Evolutionary conservation across 2,888 invertebrate species (phyloP).

Genomic region (Branchinecta sandiegonensis): DNA sequence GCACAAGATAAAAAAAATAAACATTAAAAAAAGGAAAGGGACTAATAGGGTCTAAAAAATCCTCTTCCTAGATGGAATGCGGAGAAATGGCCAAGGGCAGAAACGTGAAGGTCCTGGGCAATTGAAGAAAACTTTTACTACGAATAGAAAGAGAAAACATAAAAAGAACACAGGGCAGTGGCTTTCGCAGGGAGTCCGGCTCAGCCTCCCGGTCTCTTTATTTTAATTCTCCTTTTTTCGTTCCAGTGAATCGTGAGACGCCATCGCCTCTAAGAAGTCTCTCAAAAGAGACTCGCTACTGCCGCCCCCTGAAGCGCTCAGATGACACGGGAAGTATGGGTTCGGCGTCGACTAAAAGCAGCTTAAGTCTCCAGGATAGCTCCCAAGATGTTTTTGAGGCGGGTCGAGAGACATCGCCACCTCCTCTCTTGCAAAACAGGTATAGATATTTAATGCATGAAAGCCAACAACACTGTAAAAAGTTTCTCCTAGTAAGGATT

Average conservation of each 20-base stretch:
- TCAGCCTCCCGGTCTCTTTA: neutral
- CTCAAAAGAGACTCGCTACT: neutral
- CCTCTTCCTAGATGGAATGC: too few species aligned
- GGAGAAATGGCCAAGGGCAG: too few species aligned
- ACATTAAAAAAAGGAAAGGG: too few species aligned
- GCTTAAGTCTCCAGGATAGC: neutral
- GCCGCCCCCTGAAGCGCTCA: neutral
- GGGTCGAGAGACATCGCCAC: neutral
- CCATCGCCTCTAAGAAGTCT: neutral
- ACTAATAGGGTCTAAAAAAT: too few species aligned
- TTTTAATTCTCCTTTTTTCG: neutral
- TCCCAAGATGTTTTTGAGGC: slow-evolving; percentile 6
- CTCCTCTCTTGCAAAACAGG: neutral
- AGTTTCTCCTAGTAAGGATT: too few species aligned
- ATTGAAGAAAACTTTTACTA: too few species aligned
- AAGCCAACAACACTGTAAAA: too few species aligned
- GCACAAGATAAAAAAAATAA: too few species aligned
- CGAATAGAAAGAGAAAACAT: too few species aligned
- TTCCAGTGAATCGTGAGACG: neutral
- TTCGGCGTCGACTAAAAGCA: slow-evolving; percentile 13
- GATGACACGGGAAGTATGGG: neutral
- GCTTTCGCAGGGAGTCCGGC: too few species aligned
- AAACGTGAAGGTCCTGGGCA: too few species aligned
- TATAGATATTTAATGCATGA: neutral
- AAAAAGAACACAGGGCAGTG: too few species aligned